Base-by-base conservation (phyloP, 2,888 invertebrate genomes). In the Drosophila testacea region DNA sequence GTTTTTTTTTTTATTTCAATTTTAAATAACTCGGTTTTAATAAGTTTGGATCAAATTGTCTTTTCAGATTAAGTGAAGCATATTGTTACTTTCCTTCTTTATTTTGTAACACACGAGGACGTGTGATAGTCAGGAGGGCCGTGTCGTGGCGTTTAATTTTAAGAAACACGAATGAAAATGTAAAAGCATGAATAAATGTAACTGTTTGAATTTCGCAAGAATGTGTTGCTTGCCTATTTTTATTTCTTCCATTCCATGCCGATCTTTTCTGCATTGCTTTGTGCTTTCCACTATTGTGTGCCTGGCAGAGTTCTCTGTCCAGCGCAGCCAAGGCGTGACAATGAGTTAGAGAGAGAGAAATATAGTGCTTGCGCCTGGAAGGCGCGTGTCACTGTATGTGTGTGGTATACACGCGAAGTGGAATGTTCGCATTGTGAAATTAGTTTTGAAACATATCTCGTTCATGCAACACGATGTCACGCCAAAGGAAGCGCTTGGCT, bases 31-130 rank as follows among this genome's bases (percentile, higher is more conserved):
- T 36, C 36, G 11, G 36, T 36, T 36, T 36, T 10, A 48, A 48
- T 48, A 48, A 16, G 22, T 32, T 34, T 16, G 13, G 22, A 34
- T 13, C 13, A 48, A 34, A 13, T 13, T 34, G n/a, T 48, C 34
- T 34, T 48, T 48, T 16, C 16, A 48, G 48, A 34, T 10, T 48
- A 34, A 48, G 48, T 28, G 32, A 34, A 34, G 13, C 4, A 34
- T 34, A 34, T 48, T 48, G 32, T 34, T n/a, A 48, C 13, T 16
- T 13, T 48, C 36, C 36, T 36, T 36, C 36, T 36, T 36, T 36
- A 36, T 36, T 48, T 16, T 34, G 16, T 48, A 11, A 34, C 48
- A 48, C 48, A 48, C 48, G 48, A 48, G 48, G 48, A 48, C 48
- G 48, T 51, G 51, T 51, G 42, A 34, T 32, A 34, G 27, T 60